Evolutionary conservation across 2,888 invertebrate genomes (phyloP), one percentile per base, ranked within the genome.

Genomic region (Mallateleia sp.): DNA sequence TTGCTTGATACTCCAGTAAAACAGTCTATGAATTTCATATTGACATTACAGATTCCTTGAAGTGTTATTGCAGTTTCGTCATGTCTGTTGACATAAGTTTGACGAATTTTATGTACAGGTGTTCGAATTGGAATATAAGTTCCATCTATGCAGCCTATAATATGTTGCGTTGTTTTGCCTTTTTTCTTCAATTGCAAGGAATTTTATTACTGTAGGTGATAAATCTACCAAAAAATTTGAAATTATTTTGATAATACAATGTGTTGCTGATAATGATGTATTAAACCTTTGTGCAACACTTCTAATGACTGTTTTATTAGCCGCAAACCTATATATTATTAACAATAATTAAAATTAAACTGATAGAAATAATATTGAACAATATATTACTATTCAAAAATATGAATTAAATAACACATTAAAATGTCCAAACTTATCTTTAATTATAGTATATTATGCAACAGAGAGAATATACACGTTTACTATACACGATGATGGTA

Each of bases 201-300:
- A 71, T 18, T 50, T 28, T 18, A 71, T 71, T 1, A 71, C 15
- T 0, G 15, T 56, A 6, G 54, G 38, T 1, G 56, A n/a, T 11
- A 71, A 56, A 71, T 71, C 56, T 15, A 71, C 71, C 14, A 71
- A 22, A 56, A 71, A 71, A 25, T 71, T 20, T 0, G 42, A 25
- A 9, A 71, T 22, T 25, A 11, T 58, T 0, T 15, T 3, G 24
- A 72, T 58, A 2, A 60, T 5, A 2, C 47, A 14, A 72, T 72
- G 47, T 0, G 8, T 15, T 8, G 34, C n/a, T 32, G 72, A 72
- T 42, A 58, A 18, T n/a, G 47, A 34, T 34, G 42, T 56, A 20
- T 71, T 18, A 42, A 71, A 71, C 5, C 6, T 18, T 14, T 32
- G 34, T 42, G 56, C n/a, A 32, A 42, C 42, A 15, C 56, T 56